A percentile compares a stretch with the other conserved stretches of the same genome.
Evolutionary conservation across 2,113 vertebrate species (phyloP).

Genomic region (Passer montanus): DNA sequence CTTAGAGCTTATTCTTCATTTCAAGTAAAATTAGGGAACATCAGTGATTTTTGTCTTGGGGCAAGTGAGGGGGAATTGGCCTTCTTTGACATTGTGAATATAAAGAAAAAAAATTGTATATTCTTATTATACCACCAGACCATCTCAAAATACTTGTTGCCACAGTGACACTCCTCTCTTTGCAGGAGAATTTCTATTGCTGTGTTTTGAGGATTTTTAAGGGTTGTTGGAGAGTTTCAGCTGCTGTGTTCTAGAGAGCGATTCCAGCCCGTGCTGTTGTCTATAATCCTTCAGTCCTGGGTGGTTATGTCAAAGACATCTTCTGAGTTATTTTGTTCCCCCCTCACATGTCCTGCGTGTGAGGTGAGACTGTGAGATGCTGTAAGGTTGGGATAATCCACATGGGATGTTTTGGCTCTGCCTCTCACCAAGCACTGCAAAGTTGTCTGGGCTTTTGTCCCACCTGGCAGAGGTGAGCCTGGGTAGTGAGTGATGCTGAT

Average conservation of each 20-base stretch:
- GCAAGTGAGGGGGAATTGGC: neutral
- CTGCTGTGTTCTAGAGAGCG: neutral
- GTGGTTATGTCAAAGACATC: neutral
- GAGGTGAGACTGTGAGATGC: neutral
- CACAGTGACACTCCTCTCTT: neutral
- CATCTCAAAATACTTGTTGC: neutral
- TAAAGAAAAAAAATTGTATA: neutral
- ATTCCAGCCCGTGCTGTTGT: neutral
- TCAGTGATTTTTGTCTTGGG: neutral
- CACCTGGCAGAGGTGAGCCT: neutral
- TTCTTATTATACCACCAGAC: neutral
- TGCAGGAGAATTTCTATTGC: neutral
- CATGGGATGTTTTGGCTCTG: neutral
- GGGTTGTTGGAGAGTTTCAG: neutral
- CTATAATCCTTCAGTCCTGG: neutral
- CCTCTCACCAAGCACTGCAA: neutral
- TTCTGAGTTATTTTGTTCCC: neutral
- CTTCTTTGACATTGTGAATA: neutral
- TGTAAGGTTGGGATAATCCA: neutral
- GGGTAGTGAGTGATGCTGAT: neutral
- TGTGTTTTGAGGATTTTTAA: neutral
- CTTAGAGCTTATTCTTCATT: neutral
- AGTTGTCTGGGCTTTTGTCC: neutral
- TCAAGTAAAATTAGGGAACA: neutral
- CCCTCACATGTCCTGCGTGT: accelerated